Base-by-base conservation (phyloP, 2,113 vertebrate species). In the Telmatochromis sp. region DNA sequence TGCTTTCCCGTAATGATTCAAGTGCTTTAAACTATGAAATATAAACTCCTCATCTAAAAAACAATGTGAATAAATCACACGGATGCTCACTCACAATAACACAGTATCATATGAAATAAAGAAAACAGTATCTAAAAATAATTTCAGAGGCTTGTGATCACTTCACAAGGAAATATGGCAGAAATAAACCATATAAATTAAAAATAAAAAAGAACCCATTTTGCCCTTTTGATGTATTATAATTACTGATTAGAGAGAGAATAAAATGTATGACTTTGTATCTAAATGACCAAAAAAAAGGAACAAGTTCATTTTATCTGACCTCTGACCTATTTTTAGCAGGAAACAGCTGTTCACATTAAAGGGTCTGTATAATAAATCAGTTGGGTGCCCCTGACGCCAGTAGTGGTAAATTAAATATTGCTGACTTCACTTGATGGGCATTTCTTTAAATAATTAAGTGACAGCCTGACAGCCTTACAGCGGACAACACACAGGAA, bases 261-360 rank as follows among this genome's bases (percentile, higher is more conserved):
- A 12, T 50, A n/a, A 50, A 50, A 78, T 78, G 26, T 19, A 31
- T 23, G 60, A 33, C 80, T 35, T 88, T 90, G 15, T 40, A 89
- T 89, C 89, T 87, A 81, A 87, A 86, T 83, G 40, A 54, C n/a
- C 71, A 47, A 75, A 47, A 26, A 26, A 73, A 84, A 89, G 79
- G 6, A 89, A 93, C 89, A 93, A 89, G 91, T 93, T 95, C 84
- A 88, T 90, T 93, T 89, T 63, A 93, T 93, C 80, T 91, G 93
- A 94, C 93, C 95, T 54, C 81, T 94, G 94, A 94, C 93, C 95
- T 91, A 95, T 94, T 93, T 95, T 93, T 91, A 95, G 93, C 93
- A 95, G 93, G 91, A 94, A 95, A 94, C 96, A 96, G 96, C 95
- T 96, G 96, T 91, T 94, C 91, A 86, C 93, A 95, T 94, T 93